Evolutionary conservation across 2,888 invertebrate genomes (phyloP).

Genomic region (Pachliopta kotzebuea): DNA sequence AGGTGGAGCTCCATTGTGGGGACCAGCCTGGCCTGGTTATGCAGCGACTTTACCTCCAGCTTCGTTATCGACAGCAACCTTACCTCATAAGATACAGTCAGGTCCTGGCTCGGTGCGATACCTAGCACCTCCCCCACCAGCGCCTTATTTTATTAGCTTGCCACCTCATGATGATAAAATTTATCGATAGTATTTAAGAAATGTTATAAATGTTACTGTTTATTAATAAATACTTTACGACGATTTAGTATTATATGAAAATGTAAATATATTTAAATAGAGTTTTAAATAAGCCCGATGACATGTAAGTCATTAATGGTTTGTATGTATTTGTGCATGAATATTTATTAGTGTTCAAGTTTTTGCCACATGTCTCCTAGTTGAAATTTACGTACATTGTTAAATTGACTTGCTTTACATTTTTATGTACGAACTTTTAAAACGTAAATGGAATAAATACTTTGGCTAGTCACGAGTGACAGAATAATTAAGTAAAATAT

Average conservation of each 20-base stretch:
- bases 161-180: slow-evolving; percentile 83
- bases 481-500: slow-evolving; percentile 20
- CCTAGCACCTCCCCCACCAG: slow-evolving; percentile 83
- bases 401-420: neutral
- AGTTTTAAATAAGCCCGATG: slow-evolving; percentile 8
- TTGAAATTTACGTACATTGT: neutral
- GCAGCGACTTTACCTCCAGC: slow-evolving; percentile 81
- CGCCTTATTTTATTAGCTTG: slow-evolving; percentile 83
- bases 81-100: slow-evolving; percentile 83
- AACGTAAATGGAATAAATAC: neutral
- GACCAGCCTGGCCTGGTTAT: slow-evolving; percentile 78
- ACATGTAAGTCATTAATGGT: slow-evolving; percentile 28
- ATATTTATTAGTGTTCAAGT: slow-evolving; percentile 19
- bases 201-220: slow-evolving; percentile 17
- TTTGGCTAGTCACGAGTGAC: slow-evolving; percentile 51
- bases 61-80: slow-evolving; percentile 82
- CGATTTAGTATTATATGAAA: slow-evolving; percentile 32
- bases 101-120: slow-evolving; percentile 75
- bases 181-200: slow-evolving; percentile 73
- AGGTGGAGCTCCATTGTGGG: slow-evolving; percentile 82
- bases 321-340: slow-evolving; percentile 36
- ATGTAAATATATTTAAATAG: slow-evolving; percentile 26
- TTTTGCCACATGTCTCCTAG: neutral
- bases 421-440: neutral
- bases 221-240: slow-evolving; percentile 23